A percentile compares a stretch with the other conserved stretches of the same genome.
Evolutionary conservation across 2,113 vertebrate genomes (phyloP).

Genomic region (Otocyon megalotis): DNA sequence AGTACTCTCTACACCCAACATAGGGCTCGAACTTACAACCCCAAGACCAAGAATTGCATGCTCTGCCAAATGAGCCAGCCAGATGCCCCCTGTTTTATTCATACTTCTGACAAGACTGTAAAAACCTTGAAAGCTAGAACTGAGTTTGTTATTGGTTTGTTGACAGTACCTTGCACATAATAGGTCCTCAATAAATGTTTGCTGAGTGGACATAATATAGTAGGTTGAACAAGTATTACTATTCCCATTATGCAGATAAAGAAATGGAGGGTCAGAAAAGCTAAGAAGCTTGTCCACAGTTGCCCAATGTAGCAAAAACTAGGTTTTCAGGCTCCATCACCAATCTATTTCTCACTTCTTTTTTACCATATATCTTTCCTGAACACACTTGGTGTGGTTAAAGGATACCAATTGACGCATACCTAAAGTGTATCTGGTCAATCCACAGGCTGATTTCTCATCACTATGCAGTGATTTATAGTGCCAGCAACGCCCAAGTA

Average conservation of each 20-base stretch:
- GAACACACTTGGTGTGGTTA: not conserved
- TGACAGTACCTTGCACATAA: not conserved
- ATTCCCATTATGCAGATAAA: not conserved
- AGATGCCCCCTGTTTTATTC: not conserved
- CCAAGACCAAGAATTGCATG: not conserved
- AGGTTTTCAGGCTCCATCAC: not conserved
- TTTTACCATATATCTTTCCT: not conserved
- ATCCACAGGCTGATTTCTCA: not conserved
- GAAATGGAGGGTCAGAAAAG: not conserved
- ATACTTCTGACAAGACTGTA: not conserved
- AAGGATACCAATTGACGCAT: not conserved
- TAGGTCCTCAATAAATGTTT: not conserved
- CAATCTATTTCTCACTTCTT: not conserved
- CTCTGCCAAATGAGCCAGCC: not conserved
- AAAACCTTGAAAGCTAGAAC: not conserved
- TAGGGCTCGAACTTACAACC: not conserved
- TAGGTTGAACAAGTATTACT: conserved; percentile 26
- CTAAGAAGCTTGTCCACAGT: not conserved
- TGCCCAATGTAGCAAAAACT: not conserved
- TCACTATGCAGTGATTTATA: not conserved
- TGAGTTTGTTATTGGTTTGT: conserved; percentile 1
- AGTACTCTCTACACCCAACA: not conserved
- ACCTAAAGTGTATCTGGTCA: not conserved
- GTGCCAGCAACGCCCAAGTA: not conserved
- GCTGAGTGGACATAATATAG: not conserved